Percentiles rank a stretch among this genome's conserved stretches.
phyloP scores from a whole-genome alignment of 2,888 invertebrate genomes.

The Slavum lentiscoides region DNA sequence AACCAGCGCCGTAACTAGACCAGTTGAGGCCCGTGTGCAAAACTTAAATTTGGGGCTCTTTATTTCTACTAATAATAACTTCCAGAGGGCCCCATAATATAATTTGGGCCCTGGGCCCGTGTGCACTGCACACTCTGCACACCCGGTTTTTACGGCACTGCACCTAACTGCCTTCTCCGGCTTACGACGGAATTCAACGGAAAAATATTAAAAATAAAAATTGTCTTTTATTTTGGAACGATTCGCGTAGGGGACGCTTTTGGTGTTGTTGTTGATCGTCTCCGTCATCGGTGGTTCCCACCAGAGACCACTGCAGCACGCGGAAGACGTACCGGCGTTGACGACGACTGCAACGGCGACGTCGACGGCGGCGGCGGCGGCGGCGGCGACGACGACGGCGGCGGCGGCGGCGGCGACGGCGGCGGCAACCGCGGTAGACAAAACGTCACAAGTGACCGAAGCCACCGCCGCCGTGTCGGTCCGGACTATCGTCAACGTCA shows the following conservation, averaged over 20 bases:
- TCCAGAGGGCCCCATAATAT: too few relatives aligned
- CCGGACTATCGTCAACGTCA: conserved; percentile 5
- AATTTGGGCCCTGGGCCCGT: too few relatives aligned
- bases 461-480: neutral
- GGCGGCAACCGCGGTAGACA: neutral
- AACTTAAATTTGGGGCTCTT: too few relatives aligned
- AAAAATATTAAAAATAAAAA: too few relatives aligned
- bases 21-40: too few relatives aligned
- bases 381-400: neutral
- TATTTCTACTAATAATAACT: too few relatives aligned
- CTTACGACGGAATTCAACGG: too few relatives aligned
- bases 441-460: neutral
- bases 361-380: too few relatives aligned
- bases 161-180: too few relatives aligned
- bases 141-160: too few relatives aligned
- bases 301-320: conserved; percentile 20
- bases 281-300: neutral
- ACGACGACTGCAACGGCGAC: neutral
- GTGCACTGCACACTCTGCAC: too few relatives aligned
- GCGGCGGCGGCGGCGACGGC: neutral
- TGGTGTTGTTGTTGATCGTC: neutral
- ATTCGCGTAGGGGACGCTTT: conserved; percentile 1
- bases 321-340: neutral
- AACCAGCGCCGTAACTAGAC: too few relatives aligned
- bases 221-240: neutral